phyloP scores from a whole-genome alignment of 2,888 invertebrate genomes.

The Aphodius sticticus region DNA sequence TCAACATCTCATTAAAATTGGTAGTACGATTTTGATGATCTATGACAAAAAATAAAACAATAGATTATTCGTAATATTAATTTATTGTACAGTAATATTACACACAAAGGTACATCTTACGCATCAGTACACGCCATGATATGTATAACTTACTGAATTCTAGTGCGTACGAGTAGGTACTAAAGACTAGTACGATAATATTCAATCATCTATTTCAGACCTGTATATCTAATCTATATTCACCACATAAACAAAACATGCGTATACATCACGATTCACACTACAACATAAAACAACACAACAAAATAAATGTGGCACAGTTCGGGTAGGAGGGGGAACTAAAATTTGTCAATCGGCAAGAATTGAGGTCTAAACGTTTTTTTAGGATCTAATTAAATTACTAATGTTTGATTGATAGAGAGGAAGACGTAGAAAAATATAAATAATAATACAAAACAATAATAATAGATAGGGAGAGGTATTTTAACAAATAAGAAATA shows the following conservation, averaged over 20 bases:
- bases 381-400: slow-evolving; percentile 14
- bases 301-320: slow-evolving; percentile 24
- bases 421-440: slow-evolving; percentile 20
- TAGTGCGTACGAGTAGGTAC: slow-evolving; percentile 29
- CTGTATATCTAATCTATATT: neutral
- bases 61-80: neutral
- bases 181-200: slow-evolving; percentile 37
- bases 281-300: slow-evolving; percentile 22
- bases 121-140: neutral
- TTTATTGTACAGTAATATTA: neutral
- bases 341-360: slow-evolving; percentile 9
- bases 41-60: neutral
- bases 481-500: slow-evolving; percentile 35
- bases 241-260: neutral
- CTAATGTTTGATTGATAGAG: slow-evolving; percentile 7
- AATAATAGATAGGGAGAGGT: slow-evolving; percentile 23
- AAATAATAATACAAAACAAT: slow-evolving; percentile 30
- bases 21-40: no score
- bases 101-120: neutral
- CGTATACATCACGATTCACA: slow-evolving; percentile 17
- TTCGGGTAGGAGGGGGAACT: neutral
- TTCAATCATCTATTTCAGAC: slow-evolving; percentile 13
- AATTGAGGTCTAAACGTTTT: slow-evolving; percentile 8
- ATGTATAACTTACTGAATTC: neutral
- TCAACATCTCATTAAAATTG: no score